Evolutionary conservation across 92 coral and sea anemone species (phyloP), one percentile per base, ranked within the genome.

Genomic region (Muricea muricata): DNA sequence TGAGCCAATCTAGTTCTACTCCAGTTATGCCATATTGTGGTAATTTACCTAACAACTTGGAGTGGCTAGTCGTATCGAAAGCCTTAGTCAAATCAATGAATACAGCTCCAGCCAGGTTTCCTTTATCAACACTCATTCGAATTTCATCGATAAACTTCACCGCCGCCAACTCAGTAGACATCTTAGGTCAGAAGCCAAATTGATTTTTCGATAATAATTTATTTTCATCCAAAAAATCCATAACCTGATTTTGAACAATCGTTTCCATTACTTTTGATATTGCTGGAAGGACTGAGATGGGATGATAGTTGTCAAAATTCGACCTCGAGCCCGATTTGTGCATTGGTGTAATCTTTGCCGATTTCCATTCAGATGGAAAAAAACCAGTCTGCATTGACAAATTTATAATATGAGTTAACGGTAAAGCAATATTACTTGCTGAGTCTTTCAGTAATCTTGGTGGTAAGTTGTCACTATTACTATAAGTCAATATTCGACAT

Each of bases 371-470:
- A 14, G 50, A 42, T 42, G 50, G 50, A 42, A 42, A 6, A 7
- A 42, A 14, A 42, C 50, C 50, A 42, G 50, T 6, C 50, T 42
- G 50, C 50, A 42, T 14, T 42, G 50, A 42, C 50, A 42, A 42
- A 42, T 42, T 42, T 42, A 42, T 42, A 6, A 42, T 42, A 42
- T 42, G 50, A 14, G 23, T 42, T 6, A 42, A 14, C 50, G 50
- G 50, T 42, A 14, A 14, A 42, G 50, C 50, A 42, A 42, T 42
- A 14, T 7, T 42, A 14, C 50, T 6, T 42, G 50, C 50, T 7
- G 50, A 42, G n/a, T n/a, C n/a, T 42, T 42, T 42, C 50, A 42
- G 14, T 42, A 75, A 69, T 50, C 37, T 71, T 55, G 50, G 54
- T 42, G 50, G 50, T 42, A 42, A 42, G 14, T 42, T 42, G 50